These are phyloP conservation scores for Andrena dorsata DNA, from an alignment of 2,888 invertebrate genomes.

Conservation along the genomic window DNA sequence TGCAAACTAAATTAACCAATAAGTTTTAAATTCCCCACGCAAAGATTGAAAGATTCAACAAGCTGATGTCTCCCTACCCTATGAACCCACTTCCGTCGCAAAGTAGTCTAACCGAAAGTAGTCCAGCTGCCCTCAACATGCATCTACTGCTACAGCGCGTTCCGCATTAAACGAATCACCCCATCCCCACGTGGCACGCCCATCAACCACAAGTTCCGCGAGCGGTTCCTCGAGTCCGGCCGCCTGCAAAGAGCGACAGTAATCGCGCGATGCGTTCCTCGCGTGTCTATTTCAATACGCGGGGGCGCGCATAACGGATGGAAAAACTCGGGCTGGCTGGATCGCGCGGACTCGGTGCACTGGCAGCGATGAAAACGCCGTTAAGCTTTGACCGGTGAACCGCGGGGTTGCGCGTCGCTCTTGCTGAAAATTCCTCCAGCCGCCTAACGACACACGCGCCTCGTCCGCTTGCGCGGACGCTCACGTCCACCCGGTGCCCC, in stretches of 20 bases:
- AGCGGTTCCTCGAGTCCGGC: slow-evolving; percentile 1
- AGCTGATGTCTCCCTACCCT: too few relatives aligned
- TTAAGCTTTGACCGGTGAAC: slow-evolving; percentile 64
- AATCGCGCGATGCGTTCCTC: slow-evolving; percentile 20
- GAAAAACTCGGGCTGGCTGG: slow-evolving; percentile 35
- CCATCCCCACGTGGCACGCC: not conserved
- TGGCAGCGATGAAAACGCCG: slow-evolving; percentile 37
- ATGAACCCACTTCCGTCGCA: too few relatives aligned
- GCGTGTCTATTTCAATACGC: slow-evolving; percentile 24
- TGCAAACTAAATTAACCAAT: too few relatives aligned
- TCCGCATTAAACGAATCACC: not conserved
- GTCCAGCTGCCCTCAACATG: too few relatives aligned
- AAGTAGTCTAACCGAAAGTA: too few relatives aligned
- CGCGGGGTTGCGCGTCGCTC: slow-evolving; percentile 41
- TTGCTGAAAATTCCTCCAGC: slow-evolving; percentile 56
- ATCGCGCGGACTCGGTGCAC: slow-evolving; percentile 24
- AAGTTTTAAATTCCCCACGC: too few relatives aligned
- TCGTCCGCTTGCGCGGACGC: not conserved
- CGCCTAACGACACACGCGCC: slow-evolving; percentile 42
- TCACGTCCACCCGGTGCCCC: slow-evolving; percentile 54
- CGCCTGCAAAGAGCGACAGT: slow-evolving; percentile 5
- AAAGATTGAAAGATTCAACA: too few relatives aligned
- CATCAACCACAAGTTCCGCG: not conserved
- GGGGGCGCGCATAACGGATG: slow-evolving; percentile 35
- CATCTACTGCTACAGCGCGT: too few relatives aligned